Conservation (phyloP, 2,113 vertebrate species). For the Podocnemis expansa region DNA sequence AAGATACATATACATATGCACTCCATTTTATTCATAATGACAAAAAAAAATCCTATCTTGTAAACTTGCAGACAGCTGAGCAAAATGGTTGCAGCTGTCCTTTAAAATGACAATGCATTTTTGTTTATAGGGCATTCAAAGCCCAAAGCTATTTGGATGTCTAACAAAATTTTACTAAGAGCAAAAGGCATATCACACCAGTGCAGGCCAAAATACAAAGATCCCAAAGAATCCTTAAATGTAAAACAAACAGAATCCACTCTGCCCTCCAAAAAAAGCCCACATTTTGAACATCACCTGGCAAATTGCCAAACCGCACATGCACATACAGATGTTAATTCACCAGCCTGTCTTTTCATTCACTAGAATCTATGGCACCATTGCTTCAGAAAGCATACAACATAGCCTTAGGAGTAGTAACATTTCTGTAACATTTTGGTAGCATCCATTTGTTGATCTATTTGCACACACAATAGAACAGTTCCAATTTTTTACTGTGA, state of each 20-base stretch:
- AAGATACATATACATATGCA: not conserved
- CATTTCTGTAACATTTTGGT: not conserved
- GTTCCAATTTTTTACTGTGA: not conserved
- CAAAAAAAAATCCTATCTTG: not conserved
- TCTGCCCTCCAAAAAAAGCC: not conserved
- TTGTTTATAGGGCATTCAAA: not conserved
- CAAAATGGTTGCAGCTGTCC: not conserved
- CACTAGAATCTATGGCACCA: not conserved
- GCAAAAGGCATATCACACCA: not conserved
- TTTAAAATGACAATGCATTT: not conserved
- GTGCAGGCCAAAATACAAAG: not conserved
- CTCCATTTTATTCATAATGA: not conserved
- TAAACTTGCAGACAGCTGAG: constrained; percentile 20
- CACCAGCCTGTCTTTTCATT: not conserved
- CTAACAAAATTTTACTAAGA: constrained; percentile 8
- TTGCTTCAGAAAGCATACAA: not conserved
- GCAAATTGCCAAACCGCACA: not conserved
- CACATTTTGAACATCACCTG: not conserved
- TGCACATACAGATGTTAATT: not conserved
- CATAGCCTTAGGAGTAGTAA: not conserved
- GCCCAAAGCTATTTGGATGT: not conserved
- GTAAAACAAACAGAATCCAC: not conserved
- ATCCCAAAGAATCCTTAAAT: not conserved
- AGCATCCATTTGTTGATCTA: not conserved
- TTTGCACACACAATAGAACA: not conserved